Evolutionary conservation across 2,888 invertebrate species (phyloP).

Genomic region (Caenorhabditis imperialis): DNA sequence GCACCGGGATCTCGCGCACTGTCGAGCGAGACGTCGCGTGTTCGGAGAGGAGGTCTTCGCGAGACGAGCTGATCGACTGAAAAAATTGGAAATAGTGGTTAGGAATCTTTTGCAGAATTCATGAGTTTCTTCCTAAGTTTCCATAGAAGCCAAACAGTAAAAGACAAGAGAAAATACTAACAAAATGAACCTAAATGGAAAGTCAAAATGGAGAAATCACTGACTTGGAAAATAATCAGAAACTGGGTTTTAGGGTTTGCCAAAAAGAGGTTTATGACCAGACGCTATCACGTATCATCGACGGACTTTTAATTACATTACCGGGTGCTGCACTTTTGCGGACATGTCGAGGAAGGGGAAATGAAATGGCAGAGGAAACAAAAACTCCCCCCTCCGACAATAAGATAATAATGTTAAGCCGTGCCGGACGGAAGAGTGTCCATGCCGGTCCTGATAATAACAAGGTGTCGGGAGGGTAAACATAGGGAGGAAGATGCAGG

Average conservation of each 20-base stretch:
- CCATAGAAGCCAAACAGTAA: too few relatives aligned
- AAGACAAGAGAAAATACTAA: not conserved
- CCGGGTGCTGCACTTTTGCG: slow-evolving; percentile 23
- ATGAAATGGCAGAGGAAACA: slow-evolving; percentile 1
- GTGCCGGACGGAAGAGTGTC: slow-evolving; percentile 28
- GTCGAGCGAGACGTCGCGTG: slow-evolving; percentile 70
- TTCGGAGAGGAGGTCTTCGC: slow-evolving; percentile 73
- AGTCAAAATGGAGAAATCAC: too few relatives aligned
- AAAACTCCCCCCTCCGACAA: slow-evolving; percentile 9
- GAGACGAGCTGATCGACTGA: slow-evolving; percentile 65
- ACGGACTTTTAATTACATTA: slow-evolving; percentile 43
- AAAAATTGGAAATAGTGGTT: slow-evolving; percentile 23
- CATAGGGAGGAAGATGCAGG: slow-evolving; percentile 6
- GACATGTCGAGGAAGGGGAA: slow-evolving; percentile 13
- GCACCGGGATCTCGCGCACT: slow-evolving; percentile 77
- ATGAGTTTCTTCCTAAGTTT: not conserved
- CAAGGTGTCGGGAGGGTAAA: slow-evolving; percentile 51
- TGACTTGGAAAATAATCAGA: slow-evolving; percentile 25
- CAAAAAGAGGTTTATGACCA: slow-evolving; percentile 5
- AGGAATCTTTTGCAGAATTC: not conserved
- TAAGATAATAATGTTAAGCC: slow-evolving; percentile 55
- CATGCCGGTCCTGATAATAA: slow-evolving; percentile 52
- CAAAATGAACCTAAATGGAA: too few relatives aligned
- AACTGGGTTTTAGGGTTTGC: slow-evolving; percentile 25
- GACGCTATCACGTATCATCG: slow-evolving; percentile 7